phyloP scores from a whole-genome alignment of 2,888 invertebrate genomes.

The Seladonia tumulorum region DNA sequence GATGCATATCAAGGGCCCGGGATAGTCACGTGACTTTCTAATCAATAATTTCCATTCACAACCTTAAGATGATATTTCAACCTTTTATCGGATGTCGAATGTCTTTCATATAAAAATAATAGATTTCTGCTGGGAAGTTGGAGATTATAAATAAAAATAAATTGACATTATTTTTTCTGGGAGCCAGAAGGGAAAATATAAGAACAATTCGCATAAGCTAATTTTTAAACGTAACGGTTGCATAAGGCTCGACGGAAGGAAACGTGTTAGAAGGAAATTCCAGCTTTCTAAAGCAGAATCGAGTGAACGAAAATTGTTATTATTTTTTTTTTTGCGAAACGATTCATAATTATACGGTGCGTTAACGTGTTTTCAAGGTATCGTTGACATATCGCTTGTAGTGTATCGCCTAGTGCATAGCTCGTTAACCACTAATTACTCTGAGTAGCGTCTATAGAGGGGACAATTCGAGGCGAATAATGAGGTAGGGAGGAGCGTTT shows the following conservation, averaged over 20 bases:
- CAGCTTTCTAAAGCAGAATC: not conserved
- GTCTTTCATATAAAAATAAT: too few species aligned
- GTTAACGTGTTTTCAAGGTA: not conserved
- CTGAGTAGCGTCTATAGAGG: not conserved
- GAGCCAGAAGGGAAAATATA: too few species aligned
- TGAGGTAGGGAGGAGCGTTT: not conserved
- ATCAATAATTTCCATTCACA: too few species aligned
- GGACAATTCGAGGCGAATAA: not conserved
- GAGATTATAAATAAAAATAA: too few species aligned
- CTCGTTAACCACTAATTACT: conserved; percentile 27
- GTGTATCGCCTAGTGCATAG: not conserved
- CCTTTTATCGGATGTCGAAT: too few species aligned
- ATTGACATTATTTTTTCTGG: too few species aligned
- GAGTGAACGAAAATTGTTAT: not conserved
- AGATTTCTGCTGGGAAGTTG: too few species aligned
- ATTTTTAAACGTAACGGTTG: not conserved
- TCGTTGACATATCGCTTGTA: not conserved
- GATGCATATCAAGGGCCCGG: too few species aligned
- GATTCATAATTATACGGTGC: not conserved
- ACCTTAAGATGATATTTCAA: too few species aligned
- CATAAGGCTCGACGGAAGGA: not conserved
- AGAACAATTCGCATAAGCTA: too few species aligned
- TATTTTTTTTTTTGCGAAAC: too few species aligned
- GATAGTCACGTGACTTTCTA: too few species aligned
- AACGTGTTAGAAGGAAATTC: not conserved